Evolutionary conservation across 2,888 invertebrate species (phyloP), one percentile per base, ranked within the genome.

Genomic region (Caenorhabditis sp.): DNA sequence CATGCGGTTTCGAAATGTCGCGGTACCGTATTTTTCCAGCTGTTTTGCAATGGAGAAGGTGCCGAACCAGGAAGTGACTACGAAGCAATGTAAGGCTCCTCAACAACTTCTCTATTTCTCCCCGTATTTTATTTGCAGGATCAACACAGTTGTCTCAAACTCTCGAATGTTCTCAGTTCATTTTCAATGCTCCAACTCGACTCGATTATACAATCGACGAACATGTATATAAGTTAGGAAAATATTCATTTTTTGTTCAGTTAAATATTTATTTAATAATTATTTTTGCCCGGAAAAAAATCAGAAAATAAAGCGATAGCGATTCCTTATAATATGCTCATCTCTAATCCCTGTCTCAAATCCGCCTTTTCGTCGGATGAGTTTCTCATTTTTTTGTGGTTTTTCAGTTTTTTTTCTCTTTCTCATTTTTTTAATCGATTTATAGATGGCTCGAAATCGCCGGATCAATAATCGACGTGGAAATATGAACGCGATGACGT

Each of bases 141-240:
- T 81, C 21, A 79, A 81, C 53, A 77, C 81, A 36, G 79, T 76
- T 17, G 69, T 67, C 1, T 59, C 76, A 19, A 77, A 77, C 43
- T 65, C 77, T 10, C 58, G 69, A 60, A 63, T 64, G 67, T 81
- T 79, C 58, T 72, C 77, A 1, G 72, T 72, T 6, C 75, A 76
- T 31, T 81, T 79, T 58, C 69, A 77, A 23, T 81, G 81, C 65
- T 69, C 62, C 19, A 79, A 79, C 36, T 69, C 76, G n/a, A 73
- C 71, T 1, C 66, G 71, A 21, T 62, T 76, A 27, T 78, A 55
- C 62, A 78, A 74, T 54, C 70, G 78, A 14, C 62, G 71, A 36
- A 65, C 73, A 1, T 78, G 78, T 62, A 49, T 78, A 5, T 78
- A 54, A 67, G 6, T 37, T 58, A 36, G 36, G 36, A 36, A 36